A percentile compares a stretch with the other conserved stretches of the same genome.
Conservation (phyloP, 1,140 invertebrate species). For the Carcinoscorpius rotundicauda region DNA sequence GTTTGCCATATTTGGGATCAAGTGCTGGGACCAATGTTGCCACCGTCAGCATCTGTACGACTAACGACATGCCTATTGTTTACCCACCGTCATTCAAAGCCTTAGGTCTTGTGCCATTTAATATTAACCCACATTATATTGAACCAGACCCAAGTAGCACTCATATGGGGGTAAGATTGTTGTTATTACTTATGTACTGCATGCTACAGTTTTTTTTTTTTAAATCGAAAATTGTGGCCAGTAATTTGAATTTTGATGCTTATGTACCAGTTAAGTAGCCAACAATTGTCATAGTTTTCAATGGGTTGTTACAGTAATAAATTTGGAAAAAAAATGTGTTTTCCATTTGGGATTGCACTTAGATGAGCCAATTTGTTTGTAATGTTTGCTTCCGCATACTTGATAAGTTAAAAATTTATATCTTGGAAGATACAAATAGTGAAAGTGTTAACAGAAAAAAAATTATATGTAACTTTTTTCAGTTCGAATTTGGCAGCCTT, state of each 20-base stretch:
- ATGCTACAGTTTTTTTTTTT: not conserved
- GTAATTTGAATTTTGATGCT: not conserved
- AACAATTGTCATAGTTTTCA: conserved; percentile 4
- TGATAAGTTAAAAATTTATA: too few relatives aligned
- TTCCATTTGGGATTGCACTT: not conserved
- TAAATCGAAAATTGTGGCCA: not conserved
- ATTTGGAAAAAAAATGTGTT: not conserved
- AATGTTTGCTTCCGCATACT: too few relatives aligned
- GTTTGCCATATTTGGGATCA: conserved; percentile 59
- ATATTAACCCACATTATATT: conserved; percentile 74
- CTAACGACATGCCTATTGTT: conserved; percentile 75
- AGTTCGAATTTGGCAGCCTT: too few relatives aligned
- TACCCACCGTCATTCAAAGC: conserved; percentile 59
- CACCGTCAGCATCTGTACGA: conserved; percentile 60
- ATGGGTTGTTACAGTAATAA: not conserved
- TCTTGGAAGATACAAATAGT: too few relatives aligned
- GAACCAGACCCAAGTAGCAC: conserved; percentile 46
- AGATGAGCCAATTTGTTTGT: not conserved
- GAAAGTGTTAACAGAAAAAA: too few relatives aligned
- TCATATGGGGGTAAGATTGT: conserved; percentile 55
- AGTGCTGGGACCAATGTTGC: conserved; percentile 74
- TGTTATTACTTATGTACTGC: not conserved
- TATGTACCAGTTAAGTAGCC: not conserved
- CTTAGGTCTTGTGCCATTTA: conserved; percentile 60
- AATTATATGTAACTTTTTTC: too few relatives aligned